A percentile compares a stretch with the other conserved stretches of the same genome.
phyloP scores from a whole-genome alignment of 2,888 invertebrate species.

The Drosophila cracens region DNA sequence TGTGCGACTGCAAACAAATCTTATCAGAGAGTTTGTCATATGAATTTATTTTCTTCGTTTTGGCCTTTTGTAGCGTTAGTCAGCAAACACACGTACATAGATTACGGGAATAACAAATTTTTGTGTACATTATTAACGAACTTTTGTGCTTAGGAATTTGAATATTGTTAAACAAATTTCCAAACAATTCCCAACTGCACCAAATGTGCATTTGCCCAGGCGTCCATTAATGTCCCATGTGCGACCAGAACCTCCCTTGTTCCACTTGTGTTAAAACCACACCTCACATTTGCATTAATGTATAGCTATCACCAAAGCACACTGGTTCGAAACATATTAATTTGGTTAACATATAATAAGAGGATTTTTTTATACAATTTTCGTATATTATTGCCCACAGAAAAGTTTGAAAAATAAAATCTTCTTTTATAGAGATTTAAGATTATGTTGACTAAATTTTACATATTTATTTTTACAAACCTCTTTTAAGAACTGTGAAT shows the following conservation, averaged over 20 bases:
- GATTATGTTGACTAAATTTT: neutral
- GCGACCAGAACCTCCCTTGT: conserved; percentile 25
- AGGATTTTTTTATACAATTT: neutral
- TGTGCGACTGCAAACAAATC: conserved; percentile 43
- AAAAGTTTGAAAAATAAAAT: neutral
- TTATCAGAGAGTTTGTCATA: conserved; percentile 54
- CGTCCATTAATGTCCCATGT: conserved; percentile 7
- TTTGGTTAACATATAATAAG: neutral
- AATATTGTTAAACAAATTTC: conserved; percentile 5
- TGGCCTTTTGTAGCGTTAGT: conserved; percentile 30
- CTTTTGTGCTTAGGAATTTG: conserved; percentile 32
- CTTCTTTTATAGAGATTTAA: neutral
- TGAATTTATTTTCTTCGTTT: neutral
- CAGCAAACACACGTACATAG: conserved; percentile 6
- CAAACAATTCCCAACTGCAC: neutral
- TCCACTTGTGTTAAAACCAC: conserved; percentile 23
- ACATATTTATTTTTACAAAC: neutral
- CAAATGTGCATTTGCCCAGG: conserved; percentile 1
- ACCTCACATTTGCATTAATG: conserved; percentile 16
- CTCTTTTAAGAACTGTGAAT: neutral
- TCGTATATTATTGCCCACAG: neutral
- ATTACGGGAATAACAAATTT: conserved; percentile 15
- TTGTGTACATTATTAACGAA: conserved; percentile 9
- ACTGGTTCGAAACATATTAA: conserved; percentile 17
- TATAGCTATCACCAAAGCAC: conserved; percentile 13